A percentile compares a stretch with the other conserved stretches of the same genome.
phyloP scores from a whole-genome alignment of 2,797 vertebrate species.

The Melanotaenia nigrans region DNA sequence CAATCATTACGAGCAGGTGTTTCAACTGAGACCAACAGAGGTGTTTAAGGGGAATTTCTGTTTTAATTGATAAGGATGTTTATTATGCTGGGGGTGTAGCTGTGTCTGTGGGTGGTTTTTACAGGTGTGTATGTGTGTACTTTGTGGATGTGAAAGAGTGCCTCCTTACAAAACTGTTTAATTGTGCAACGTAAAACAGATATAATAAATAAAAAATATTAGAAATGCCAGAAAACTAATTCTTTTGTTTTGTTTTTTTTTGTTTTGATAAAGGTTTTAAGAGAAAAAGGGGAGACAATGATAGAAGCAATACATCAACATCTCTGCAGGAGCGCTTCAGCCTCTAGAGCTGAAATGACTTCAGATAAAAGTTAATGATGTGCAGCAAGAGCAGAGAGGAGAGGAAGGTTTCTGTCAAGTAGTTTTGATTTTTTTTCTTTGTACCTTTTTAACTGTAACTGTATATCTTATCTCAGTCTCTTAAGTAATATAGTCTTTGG shows the following conservation, averaged over 20 bases:
- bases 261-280: constrained; percentile 23
- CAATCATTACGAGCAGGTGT: not conserved
- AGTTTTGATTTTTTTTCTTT: not conserved
- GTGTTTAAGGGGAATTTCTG: no score
- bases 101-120: constrained; percentile 1
- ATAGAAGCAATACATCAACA: constrained; percentile 14
- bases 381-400: not conserved
- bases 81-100: not conserved
- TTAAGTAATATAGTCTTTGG: not conserved
- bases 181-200: no score
- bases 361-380: constrained; percentile 10
- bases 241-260: no score
- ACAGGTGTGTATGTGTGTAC: not conserved
- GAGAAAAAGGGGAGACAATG: constrained; percentile 6
- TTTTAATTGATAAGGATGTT: no score
- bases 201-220: not conserved
- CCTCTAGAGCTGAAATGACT: not conserved
- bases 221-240: constrained; percentile 12
- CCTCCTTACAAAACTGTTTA: not conserved
- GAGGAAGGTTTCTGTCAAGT: constrained; percentile 1
- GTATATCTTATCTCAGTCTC: not conserved
- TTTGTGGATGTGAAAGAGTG: not conserved
- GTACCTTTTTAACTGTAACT: not conserved
- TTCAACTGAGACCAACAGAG: not conserved
- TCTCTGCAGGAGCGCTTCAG: constrained; percentile 13